Evolutionary conservation across 2,113 vertebrate species (phyloP).

Genomic region (Grammomys surdaster): DNA sequence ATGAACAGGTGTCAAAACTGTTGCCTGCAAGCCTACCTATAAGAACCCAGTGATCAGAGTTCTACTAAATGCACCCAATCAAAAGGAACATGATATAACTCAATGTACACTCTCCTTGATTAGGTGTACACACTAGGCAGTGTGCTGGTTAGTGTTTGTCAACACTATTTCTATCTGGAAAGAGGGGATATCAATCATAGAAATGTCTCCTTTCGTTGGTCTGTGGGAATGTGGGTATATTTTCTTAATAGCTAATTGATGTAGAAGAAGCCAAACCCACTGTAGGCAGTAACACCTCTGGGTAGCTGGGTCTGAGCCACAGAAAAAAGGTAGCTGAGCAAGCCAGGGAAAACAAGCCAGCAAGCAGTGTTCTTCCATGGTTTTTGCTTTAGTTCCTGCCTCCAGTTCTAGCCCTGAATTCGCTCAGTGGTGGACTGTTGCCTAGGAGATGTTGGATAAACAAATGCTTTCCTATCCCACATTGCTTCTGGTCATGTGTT

Average conservation of each 20-base stretch:
- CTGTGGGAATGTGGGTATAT: not conserved
- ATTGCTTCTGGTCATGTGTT: not conserved
- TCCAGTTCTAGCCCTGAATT: not conserved
- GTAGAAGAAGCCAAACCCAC: not conserved
- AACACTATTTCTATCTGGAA: not conserved
- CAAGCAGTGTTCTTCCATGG: not conserved
- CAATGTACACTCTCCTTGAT: too few relatives aligned
- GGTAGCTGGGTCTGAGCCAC: not conserved
- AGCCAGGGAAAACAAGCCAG: not conserved
- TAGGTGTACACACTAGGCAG: not conserved
- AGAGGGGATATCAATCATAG: not conserved
- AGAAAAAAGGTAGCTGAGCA: not conserved
- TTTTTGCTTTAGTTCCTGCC: not conserved
- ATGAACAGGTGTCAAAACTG: not conserved
- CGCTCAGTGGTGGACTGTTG: not conserved
- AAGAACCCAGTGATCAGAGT: not conserved
- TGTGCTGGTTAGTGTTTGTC: not conserved
- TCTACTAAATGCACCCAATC: not conserved
- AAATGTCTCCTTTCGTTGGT: not conserved
- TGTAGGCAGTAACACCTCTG: too few relatives aligned
- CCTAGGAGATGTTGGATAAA: not conserved
- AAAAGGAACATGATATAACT: not conserved
- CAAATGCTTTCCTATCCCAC: not conserved
- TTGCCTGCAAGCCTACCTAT: not conserved
- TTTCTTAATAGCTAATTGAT: not conserved